These are phyloP conservation scores for Andrena fulva DNA, from an alignment of 2,888 invertebrate species.

Conservation along the genomic window DNA sequence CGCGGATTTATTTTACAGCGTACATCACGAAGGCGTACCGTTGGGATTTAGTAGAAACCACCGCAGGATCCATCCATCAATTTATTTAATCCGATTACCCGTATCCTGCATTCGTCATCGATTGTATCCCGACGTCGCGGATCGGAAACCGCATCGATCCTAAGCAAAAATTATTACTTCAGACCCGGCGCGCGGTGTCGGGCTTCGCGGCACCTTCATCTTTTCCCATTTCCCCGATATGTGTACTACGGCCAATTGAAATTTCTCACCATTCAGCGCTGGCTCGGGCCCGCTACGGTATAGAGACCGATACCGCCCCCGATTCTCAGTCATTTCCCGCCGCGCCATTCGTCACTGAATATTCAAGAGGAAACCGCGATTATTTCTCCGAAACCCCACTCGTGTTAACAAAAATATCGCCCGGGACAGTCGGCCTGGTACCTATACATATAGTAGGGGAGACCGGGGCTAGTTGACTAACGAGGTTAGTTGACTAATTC, in stretches of 20 bases:
- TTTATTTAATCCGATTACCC: conserved; percentile 81
- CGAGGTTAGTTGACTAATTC: no score
- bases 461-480: no score
- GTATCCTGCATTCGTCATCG: conserved; percentile 78
- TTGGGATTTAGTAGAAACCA: conserved; percentile 72
- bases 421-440: not conserved
- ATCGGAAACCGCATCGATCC: conserved; percentile 47
- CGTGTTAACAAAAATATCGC: no score
- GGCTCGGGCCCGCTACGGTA: not conserved
- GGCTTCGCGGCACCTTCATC: not conserved
- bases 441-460: no score
- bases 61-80: conserved; percentile 79
- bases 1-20: conserved; percentile 79
- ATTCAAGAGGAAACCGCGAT: not conserved
- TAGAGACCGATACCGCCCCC: not conserved
- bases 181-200: not conserved
- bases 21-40: conserved; percentile 71
- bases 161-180: conserved; percentile 54
- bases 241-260: not conserved
- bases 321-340: not conserved
- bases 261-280: not conserved
- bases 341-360: not conserved
- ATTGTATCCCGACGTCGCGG: conserved; percentile 61
- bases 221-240: not conserved
- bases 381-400: not conserved